These are phyloP conservation scores for Pristionchus fissidentatus DNA, from an alignment of 2,888 invertebrate species.

Conservation along the genomic window DNA sequence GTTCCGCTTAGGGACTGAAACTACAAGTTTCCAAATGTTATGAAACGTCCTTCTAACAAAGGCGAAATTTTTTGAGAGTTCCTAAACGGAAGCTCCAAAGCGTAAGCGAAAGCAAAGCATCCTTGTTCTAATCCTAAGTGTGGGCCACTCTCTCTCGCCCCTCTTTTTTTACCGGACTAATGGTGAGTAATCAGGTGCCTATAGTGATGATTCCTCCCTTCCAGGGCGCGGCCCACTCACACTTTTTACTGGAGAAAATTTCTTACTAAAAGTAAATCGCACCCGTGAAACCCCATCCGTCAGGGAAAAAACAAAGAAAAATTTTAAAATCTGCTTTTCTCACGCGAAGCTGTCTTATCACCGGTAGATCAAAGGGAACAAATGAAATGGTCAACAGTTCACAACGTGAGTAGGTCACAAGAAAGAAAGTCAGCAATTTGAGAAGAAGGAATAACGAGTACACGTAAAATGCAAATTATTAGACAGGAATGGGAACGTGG, in stretches of 20 bases:
- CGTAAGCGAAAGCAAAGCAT: no score
- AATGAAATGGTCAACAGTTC: no score
- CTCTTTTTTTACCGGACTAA: no score
- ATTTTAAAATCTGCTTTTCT: background rate
- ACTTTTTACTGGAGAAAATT: no score
- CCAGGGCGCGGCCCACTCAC: constrained; percentile 18
- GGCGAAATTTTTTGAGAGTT: no score
- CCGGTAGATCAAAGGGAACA: background rate
- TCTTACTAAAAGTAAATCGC: background rate
- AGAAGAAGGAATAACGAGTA: background rate
- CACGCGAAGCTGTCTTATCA: background rate
- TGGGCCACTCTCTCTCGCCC: constrained; percentile 24
- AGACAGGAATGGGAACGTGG: constrained; percentile 21
- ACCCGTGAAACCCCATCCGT: no score
- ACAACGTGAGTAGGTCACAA: constrained; percentile 18
- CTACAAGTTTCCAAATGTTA: no score
- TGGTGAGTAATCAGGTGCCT: background rate
- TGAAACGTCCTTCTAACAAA: no score
- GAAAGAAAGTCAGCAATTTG: constrained; percentile 10
- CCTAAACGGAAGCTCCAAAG: no score
- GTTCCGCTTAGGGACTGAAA: no score
- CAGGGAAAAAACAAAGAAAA: background rate
- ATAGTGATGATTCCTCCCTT: no score
- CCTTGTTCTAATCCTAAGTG: constrained; percentile 8
- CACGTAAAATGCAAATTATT: constrained; percentile 29